Evolutionary conservation across 2,797 vertebrate species (phyloP), one percentile per base, ranked within the genome.

Genomic region (Melanogrammus aeglefinus): DNA sequence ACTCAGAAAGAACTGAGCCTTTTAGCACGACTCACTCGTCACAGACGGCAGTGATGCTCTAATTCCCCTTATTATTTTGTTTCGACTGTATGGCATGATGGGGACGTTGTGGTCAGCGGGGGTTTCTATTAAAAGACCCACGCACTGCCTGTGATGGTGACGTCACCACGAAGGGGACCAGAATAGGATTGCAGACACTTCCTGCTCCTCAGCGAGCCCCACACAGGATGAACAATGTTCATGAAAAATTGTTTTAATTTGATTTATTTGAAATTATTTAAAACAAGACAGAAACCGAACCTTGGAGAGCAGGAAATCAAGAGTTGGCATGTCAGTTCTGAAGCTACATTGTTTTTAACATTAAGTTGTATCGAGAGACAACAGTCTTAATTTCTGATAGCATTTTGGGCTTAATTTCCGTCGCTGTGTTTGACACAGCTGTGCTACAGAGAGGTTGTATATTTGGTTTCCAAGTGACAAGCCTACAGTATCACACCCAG

Each of bases 41-140:
- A 93, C 89, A 90, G 91, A 88, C 90, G 86, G 92, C 87, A 90
- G 86, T 76, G 21, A 72, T 79, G 74, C 82, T 81, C 85, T 94
- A 95, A 95, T 94, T 93, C 92, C 91, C 90, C 93, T 94, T 92
- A 94, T 95, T 92, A 93, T 92, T 93, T 88, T 81, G 86, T 92
- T 94, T 92, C 89, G 91, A 92, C 90, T 91, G 92, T 88, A 83
- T 12, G 8, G 90, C 90, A 91, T 92, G 89, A 93, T 85, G 90
- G 82, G 85, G 88, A 89, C 88, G 36, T 38, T 38, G 81, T 66
- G 79, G 86, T 85, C 83, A 44, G 83, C n/a, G 66, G 7, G 66
- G 2, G 66, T 1, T 24, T 69, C 66, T 69, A 69, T 27, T 27
- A 29, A 69, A 12, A 69, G 13, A 69, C n/a, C 18, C 66, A 69